phyloP scores from a whole-genome alignment of 2,113 vertebrate genomes.

The Pangasianodon gigas region DNA sequence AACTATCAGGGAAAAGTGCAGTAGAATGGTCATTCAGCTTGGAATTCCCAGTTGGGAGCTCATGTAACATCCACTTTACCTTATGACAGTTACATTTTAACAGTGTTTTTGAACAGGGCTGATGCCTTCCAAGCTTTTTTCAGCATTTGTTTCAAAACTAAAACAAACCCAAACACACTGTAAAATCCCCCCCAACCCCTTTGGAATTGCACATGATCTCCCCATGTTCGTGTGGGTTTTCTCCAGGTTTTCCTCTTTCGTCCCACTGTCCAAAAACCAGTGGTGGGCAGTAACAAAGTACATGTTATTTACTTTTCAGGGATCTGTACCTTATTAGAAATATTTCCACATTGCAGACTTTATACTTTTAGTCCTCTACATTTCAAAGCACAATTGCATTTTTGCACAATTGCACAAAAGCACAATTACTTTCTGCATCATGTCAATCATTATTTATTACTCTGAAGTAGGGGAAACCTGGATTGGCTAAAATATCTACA shows the following conservation, averaged over 20 bases:
- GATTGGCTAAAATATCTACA: not conserved
- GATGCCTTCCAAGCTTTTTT: not conserved
- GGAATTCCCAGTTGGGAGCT: no score
- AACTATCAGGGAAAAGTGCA: no score
- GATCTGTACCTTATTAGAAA: not conserved
- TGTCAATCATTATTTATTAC: not conserved
- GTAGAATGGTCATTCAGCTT: no score
- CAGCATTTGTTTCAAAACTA: not conserved
- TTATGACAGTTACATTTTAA: no score
- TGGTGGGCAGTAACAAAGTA: not conserved
- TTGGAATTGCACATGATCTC: not conserved
- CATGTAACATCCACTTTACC: no score
- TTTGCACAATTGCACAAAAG: no score
- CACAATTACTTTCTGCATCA: no score
- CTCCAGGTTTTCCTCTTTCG: not conserved
- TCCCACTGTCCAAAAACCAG: not conserved
- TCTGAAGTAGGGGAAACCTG: not conserved
- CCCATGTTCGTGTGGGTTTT: not conserved
- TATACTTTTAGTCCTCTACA: no score
- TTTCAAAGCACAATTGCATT: no score
- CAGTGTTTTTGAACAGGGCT: no score
- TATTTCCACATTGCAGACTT: not conserved
- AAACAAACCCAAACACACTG: not conserved
- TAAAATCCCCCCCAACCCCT: no score
- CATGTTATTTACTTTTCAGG: not conserved